Evolutionary conservation across 2,888 invertebrate genomes (phyloP).

Genomic region (Dicyrtomina minuta): DNA sequence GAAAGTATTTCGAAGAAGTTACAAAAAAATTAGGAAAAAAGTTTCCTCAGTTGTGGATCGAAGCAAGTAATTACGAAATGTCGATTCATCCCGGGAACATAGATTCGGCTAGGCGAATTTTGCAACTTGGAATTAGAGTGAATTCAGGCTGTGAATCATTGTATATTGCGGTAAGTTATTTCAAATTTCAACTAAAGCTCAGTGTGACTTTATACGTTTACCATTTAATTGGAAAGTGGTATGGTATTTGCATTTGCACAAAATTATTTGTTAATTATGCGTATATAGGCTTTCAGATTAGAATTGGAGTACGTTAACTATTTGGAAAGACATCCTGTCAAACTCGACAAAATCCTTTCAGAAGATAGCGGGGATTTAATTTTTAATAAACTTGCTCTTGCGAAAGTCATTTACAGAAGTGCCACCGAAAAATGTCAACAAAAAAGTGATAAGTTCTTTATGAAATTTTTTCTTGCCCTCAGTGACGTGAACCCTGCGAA

Average conservation of each 20-base stretch:
- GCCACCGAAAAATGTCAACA: conserved; percentile 15
- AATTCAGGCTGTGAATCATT: conserved; percentile 24
- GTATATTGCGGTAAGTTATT: conserved; percentile 30
- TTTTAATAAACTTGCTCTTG: conserved; percentile 20
- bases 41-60: conserved; percentile 37
- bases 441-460: conserved; percentile 6
- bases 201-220: no score
- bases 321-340: conserved; percentile 1
- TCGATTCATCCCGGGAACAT: conserved; percentile 24
- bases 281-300: conserved; percentile 31
- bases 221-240: no score
- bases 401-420: conserved; percentile 22
- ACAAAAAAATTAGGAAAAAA: conserved; percentile 31
- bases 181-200: no score
- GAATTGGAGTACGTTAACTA: conserved; percentile 32
- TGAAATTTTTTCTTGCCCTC: conserved; percentile 26
- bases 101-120: conserved; percentile 30
- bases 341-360: conserved; percentile 8
- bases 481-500: conserved; percentile 11
- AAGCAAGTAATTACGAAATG: conserved; percentile 39
- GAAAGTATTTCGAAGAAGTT: conserved; percentile 32
- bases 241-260: no score
- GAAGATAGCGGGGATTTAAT: conserved; percentile 19
- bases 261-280: not conserved
- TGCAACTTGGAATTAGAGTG: conserved; percentile 32